Evolutionary conservation across 2,888 invertebrate species (phyloP).

Genomic region (Venusia cambrica): DNA sequence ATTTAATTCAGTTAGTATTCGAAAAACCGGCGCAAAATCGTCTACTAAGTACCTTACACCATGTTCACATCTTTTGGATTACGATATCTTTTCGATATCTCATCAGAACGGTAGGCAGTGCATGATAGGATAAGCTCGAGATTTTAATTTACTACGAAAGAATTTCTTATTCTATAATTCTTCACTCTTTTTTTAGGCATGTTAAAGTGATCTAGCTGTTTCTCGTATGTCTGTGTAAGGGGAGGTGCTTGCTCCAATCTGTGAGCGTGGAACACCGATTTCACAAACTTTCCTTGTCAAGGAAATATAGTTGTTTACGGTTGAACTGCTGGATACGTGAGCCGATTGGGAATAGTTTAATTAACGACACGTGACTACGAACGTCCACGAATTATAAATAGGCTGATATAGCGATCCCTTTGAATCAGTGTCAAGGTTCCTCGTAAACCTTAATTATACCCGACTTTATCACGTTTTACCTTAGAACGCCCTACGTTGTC

Average conservation of each 20-base stretch:
- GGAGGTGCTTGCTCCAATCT: constrained; percentile 34
- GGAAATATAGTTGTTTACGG: constrained; percentile 54
- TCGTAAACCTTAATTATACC: constrained; percentile 17
- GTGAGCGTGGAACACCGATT: constrained; percentile 31
- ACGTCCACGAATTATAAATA: constrained; percentile 21
- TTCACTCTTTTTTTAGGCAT: background rate
- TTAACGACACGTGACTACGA: constrained; percentile 47
- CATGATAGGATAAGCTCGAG: too few species aligned
- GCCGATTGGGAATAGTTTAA: constrained; percentile 48
- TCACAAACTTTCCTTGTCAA: constrained; percentile 50
- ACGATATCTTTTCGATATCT: too few species aligned
- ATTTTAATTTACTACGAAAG: too few species aligned
- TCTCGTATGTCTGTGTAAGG: constrained; percentile 2
- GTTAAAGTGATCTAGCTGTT: constrained; percentile 6
- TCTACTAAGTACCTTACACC: too few species aligned
- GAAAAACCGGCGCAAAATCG: too few species aligned
- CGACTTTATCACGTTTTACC: constrained; percentile 16
- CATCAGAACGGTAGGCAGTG: too few species aligned
- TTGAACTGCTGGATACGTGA: constrained; percentile 48
- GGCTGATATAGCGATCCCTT: constrained; percentile 16
- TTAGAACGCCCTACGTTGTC: constrained; percentile 12
- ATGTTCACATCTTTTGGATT: too few species aligned
- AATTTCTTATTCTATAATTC: too few species aligned
- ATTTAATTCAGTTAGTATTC: too few species aligned
- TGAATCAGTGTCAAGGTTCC: constrained; percentile 14